These are phyloP conservation scores for Vanessa tameamea DNA, from an alignment of 1,140 invertebrate genomes.

Conservation along the genomic window DNA sequence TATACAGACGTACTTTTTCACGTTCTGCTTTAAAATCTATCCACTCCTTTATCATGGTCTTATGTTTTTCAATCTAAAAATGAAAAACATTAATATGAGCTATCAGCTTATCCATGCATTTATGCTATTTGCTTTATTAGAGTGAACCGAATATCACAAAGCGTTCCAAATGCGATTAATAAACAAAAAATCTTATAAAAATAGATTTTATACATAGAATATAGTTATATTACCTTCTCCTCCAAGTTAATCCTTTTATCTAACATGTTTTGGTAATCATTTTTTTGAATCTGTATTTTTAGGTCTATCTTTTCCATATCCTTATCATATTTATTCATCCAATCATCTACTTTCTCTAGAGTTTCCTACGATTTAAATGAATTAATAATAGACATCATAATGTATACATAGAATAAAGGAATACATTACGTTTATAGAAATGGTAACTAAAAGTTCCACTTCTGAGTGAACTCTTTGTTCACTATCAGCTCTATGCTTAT, in stretches of 20 bases:
- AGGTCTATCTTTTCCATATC: constrained; percentile 71
- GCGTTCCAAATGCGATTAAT: no score
- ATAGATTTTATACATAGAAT: no score
- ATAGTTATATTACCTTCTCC: constrained; percentile 48
- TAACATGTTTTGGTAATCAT: constrained; percentile 60
- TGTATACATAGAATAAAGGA: constrained; percentile 12
- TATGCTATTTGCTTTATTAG: no score
- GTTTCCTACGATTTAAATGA: constrained; percentile 56
- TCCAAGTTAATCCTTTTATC: constrained; percentile 60
- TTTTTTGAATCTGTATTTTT: constrained; percentile 69
- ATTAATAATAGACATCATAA: neutral
- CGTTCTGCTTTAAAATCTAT: constrained; percentile 67
- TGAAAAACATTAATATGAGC: neutral
- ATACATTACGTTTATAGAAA: constrained; percentile 58
- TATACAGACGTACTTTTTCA: constrained; percentile 57
- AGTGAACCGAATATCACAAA: neutral
- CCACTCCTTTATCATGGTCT: constrained; percentile 63
- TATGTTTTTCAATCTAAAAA: constrained; percentile 59
- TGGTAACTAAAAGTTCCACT: constrained; percentile 62
- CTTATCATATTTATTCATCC: constrained; percentile 73
- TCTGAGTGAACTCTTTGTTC: constrained; percentile 66
- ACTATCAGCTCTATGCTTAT: constrained; percentile 53
- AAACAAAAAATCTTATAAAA: no score
- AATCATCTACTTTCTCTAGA: constrained; percentile 60
- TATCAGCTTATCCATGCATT: no score